Evolutionary conservation across 2,113 vertebrate species (phyloP).

Genomic region (Ciconia boyciana): DNA sequence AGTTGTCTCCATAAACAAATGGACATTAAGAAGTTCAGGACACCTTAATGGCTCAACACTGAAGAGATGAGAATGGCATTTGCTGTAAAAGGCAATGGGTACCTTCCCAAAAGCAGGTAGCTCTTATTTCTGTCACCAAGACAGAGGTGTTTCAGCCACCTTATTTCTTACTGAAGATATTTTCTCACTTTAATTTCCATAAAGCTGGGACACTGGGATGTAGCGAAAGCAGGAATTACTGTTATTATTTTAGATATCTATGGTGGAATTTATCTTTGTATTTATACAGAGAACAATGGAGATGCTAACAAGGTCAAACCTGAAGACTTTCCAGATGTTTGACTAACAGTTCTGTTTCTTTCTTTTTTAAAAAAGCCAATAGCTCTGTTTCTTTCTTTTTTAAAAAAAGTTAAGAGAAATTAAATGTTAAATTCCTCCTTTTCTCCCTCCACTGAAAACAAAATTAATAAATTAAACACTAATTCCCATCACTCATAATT

Average conservation of each 20-base stretch:
- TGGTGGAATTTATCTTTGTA: neutral
- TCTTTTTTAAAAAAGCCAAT: neutral
- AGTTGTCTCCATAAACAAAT: neutral
- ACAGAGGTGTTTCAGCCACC: neutral
- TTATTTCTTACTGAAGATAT: neutral
- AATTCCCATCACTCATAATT: neutral
- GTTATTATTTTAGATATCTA: neutral
- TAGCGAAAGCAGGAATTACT: neutral
- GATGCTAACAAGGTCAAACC: neutral
- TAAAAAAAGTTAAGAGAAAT: neutral
- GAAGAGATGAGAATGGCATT: neutral
- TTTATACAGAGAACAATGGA: neutral
- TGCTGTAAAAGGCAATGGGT: rapidly evolving
- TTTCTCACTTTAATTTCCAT: neutral
- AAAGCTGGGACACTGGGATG: neutral
- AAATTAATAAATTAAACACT: neutral
- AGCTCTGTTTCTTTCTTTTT: neutral
- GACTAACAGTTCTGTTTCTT: neutral
- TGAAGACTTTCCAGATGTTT: neutral
- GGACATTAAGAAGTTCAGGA: neutral
- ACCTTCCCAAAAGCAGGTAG: neutral
- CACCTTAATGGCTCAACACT: neutral
- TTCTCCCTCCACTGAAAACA: neutral
- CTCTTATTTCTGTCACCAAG: neutral
- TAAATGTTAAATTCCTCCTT: neutral